Conservation (phyloP, 2,797 vertebrate species). For the Pangasius macronema region DNA sequence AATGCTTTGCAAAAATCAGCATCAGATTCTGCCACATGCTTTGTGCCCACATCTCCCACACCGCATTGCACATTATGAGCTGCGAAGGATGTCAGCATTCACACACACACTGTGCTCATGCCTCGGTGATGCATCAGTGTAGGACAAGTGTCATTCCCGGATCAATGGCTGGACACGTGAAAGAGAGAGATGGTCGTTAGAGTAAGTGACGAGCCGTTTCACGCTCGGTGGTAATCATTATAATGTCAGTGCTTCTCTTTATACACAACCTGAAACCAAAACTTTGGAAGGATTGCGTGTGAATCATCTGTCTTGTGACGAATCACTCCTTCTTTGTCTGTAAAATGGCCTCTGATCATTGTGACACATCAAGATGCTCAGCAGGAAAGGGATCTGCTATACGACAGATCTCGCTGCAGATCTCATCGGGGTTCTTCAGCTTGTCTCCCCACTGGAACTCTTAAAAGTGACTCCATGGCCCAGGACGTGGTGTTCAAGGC, state of each 20-base stretch:
- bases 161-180: neutral
- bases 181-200: neutral
- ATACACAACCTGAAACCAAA: neutral
- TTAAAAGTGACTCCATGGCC: neutral
- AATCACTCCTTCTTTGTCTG: neutral
- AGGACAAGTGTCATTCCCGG: neutral
- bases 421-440: neutral
- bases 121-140: neutral
- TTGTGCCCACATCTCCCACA: slow-evolving; percentile 18
- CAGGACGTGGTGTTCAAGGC: neutral
- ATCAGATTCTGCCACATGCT: neutral
- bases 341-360: neutral
- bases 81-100: neutral
- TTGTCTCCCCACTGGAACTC: neutral
- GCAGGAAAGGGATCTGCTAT: neutral
- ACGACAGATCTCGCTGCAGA: neutral
- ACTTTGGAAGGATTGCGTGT: too few relatives aligned
- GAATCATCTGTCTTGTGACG: neutral
- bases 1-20: neutral
- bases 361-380: neutral
- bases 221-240: neutral
- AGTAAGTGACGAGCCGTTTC: neutral
- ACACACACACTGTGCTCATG: slow-evolving; percentile 1
- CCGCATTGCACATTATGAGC: slow-evolving; percentile 4
- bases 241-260: neutral